Conservation (phyloP, 2,113 vertebrate species). For the Himantopus leucocephalus region DNA sequence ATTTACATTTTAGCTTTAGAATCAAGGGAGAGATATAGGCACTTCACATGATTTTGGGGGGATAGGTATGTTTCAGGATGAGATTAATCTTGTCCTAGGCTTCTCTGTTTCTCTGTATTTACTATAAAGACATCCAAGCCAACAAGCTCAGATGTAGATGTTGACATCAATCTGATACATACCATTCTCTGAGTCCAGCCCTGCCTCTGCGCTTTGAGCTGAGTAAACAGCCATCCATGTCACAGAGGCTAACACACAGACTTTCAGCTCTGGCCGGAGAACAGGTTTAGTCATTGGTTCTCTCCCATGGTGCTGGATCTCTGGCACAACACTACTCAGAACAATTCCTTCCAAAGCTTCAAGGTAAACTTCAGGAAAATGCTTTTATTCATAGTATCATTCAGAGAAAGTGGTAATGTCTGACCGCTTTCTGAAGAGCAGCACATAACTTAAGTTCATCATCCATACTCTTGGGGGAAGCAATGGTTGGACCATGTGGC, state of each 20-base stretch:
- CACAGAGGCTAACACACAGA: background rate
- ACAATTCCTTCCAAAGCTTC: background rate
- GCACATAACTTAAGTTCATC: background rate
- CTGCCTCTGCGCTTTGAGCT: background rate
- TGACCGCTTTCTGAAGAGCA: background rate
- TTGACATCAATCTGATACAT: background rate
- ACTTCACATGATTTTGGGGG: background rate
- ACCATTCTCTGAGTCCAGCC: background rate
- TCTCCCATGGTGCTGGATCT: fast-evolving
- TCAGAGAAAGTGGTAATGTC: background rate
- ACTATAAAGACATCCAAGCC: background rate
- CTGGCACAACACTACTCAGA: background rate
- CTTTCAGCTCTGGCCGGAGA: background rate
- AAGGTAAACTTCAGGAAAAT: background rate
- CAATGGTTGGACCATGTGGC: background rate
- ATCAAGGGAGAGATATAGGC: background rate
- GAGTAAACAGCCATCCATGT: background rate
- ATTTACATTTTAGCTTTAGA: background rate
- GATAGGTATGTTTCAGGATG: background rate
- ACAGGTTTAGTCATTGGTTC: background rate
- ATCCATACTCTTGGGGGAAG: background rate
- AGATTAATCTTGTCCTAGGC: background rate
- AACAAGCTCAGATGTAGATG: background rate
- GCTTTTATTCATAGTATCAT: background rate
- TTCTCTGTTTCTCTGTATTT: background rate